Evolutionary conservation across 2,113 vertebrate genomes (phyloP).

Genomic region (Rhombomys opimus): DNA sequence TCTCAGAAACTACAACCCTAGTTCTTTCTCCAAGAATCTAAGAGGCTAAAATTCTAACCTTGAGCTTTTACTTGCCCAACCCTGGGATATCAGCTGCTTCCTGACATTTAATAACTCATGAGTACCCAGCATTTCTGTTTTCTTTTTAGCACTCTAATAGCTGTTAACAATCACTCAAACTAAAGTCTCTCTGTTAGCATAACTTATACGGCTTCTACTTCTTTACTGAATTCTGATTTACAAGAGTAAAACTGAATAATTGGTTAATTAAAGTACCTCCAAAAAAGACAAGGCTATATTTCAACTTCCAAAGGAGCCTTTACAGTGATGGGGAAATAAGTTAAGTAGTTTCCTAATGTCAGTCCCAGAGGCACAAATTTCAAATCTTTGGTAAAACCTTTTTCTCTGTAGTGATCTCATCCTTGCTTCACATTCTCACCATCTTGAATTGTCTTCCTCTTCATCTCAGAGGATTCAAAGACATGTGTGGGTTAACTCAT

Average conservation of each 20-base stretch:
- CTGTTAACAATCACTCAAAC: neutral
- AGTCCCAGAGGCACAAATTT: conserved; percentile 46
- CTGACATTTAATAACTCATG: neutral
- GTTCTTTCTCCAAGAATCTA: neutral
- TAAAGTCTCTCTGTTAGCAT: neutral
- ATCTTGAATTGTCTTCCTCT: conserved; percentile 5
- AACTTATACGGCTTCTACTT: neutral
- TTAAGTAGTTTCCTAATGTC: conserved; percentile 42
- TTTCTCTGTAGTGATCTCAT: neutral
- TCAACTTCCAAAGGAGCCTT: conserved; percentile 28
- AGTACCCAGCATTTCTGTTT: neutral
- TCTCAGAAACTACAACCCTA: neutral
- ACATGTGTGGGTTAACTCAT: neutral
- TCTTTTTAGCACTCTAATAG: neutral
- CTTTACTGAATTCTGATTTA: conserved; percentile 17
- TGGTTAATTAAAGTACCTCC: conserved; percentile 51
- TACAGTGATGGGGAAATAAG: neutral
- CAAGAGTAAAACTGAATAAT: neutral
- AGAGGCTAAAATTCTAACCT: neutral
- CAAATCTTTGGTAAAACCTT: neutral
- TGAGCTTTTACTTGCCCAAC: neutral
- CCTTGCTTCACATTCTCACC: neutral
- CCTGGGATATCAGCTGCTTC: neutral
- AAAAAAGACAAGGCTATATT: conserved; percentile 21
- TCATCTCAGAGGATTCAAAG: neutral